A percentile compares a stretch with the other conserved stretches of the same genome.
Conservation (phyloP, 2,113 vertebrate genomes). For the Pomatorhinus ruficollis region DNA sequence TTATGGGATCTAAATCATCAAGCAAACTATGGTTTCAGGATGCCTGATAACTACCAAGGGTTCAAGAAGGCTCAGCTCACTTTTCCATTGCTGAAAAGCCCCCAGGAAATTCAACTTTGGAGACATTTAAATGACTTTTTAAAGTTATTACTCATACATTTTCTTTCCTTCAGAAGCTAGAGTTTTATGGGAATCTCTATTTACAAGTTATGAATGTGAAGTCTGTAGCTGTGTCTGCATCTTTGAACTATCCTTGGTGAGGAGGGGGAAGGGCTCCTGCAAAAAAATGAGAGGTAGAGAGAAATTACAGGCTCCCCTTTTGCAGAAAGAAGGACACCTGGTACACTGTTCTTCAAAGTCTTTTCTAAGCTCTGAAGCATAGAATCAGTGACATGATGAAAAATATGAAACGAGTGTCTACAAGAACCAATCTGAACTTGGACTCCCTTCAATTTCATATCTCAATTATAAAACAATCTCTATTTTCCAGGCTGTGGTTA, state of each 20-base stretch:
- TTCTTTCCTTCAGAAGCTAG: background rate
- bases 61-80: background rate
- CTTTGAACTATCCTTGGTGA: background rate
- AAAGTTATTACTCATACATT: background rate
- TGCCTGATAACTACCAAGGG: background rate
- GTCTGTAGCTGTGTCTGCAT: background rate
- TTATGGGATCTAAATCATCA: background rate
- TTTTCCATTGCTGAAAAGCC: background rate
- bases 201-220: background rate
- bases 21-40: background rate
- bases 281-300: background rate
- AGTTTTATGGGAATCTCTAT: background rate
- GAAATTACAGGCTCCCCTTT: background rate
- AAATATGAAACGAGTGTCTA: background rate
- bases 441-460: background rate
- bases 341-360: background rate
- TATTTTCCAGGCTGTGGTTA: background rate
- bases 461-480: background rate
- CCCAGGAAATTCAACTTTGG: background rate
- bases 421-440: background rate
- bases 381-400: background rate
- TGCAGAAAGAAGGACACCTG: background rate
- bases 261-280: accelerated
- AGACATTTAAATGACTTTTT: background rate
- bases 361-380: background rate